Percentiles rank a stretch among this genome's conserved stretches.
These are phyloP conservation scores for Lumbricus terrestris DNA, from an alignment of 2,888 invertebrate species.

Conservation along the genomic window DNA sequence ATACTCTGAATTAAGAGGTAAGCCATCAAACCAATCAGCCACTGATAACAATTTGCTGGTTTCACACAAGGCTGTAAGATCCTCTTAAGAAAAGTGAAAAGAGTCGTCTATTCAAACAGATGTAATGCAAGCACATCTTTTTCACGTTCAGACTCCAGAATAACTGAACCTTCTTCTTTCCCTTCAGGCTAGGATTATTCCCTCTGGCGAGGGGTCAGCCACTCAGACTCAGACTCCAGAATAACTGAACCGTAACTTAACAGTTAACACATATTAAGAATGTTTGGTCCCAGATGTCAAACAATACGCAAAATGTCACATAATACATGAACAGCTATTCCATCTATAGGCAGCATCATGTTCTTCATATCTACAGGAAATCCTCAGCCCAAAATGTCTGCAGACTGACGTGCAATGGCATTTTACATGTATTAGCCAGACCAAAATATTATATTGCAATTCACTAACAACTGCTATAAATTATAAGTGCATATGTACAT, in stretches of 20 bases:
- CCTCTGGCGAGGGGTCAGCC: too few relatives aligned
- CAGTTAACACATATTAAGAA: too few relatives aligned
- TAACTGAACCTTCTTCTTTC: too few relatives aligned
- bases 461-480: background rate
- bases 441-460: background rate
- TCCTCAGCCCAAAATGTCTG: background rate
- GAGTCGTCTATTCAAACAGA: background rate
- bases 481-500: background rate
- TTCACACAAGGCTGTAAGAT: background rate
- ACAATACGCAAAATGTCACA: background rate
- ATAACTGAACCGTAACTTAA: background rate
- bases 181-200: too few relatives aligned
- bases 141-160: too few relatives aligned
- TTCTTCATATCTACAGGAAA: background rate
- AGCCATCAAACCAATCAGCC: background rate
- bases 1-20: background rate
- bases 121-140: background rate
- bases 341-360: background rate
- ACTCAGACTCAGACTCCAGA: background rate
- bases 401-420: background rate
- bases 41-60: background rate
- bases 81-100: background rate
- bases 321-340: background rate
- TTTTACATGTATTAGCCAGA: background rate
- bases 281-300: background rate